Percentiles rank a stretch among this genome's conserved stretches.
phyloP scores from a whole-genome alignment of 2,888 invertebrate species.

The Tigriopus californicus region DNA sequence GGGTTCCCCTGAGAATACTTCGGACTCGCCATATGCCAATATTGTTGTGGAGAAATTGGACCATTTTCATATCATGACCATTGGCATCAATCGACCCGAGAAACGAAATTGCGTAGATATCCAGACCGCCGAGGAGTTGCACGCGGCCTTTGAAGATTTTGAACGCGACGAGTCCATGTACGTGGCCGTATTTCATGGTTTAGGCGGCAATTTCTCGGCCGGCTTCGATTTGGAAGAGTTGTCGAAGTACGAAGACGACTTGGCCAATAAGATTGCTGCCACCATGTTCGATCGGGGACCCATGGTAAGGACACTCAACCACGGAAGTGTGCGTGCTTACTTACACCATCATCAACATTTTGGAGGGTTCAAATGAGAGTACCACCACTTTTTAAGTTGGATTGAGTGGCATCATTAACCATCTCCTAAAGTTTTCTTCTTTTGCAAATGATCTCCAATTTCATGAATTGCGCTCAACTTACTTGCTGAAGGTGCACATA shows the following conservation, averaged over 20 bases:
- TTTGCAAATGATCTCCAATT: no score
- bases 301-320: no score
- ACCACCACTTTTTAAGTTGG: no score
- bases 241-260: conserved; percentile 20
- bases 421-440: no score
- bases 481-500: no score
- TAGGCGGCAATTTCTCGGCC: conserved; percentile 82
- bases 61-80: conserved; percentile 38
- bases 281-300: conserved; percentile 29
- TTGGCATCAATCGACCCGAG: conserved; percentile 69
- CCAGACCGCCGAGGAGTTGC: conserved; percentile 44
- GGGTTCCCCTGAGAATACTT: no score
- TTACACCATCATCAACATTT: no score
- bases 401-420: no score
- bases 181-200: conserved; percentile 64
- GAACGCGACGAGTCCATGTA: conserved; percentile 49
- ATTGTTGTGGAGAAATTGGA: conserved; percentile 42
- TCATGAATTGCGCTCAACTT: no score
- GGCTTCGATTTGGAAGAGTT: conserved; percentile 73
- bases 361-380: no score
- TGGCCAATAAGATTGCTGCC: conserved; percentile 18
- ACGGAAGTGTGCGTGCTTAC: no score
- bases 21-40: no score
- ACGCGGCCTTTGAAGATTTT: conserved; percentile 52
- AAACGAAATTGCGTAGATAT: conserved; percentile 64